Base-by-base conservation (phyloP, 2,797 vertebrate species). In the Megaceryle alcyon region DNA sequence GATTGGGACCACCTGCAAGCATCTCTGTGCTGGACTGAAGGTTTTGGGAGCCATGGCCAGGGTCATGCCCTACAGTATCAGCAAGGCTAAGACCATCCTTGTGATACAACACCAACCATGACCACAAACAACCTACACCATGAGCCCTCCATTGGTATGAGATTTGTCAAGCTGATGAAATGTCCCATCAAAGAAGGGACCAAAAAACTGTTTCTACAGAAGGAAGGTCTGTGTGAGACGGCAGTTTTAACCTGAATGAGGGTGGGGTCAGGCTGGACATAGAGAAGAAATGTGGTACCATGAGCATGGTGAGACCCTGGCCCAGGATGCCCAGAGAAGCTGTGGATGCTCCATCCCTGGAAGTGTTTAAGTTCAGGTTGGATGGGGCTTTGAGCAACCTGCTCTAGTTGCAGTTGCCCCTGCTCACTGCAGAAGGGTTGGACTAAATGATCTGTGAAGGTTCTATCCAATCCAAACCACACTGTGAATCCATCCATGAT, bases 61-160 rank as follows among this genome's bases (percentile, higher is more conserved):
- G 44, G 11, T 17, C 49, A 6, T 2, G 8, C 19, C 26, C n/a
- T 51, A 28, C 54, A 51, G 72, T 7, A 79, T 35, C 15, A 1
- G 2, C 28, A 44, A 51, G 35, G 26, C n/a, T 77, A 31, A 86
- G 41, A 37, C 66, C 1, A 2, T 64, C 39, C 44, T 75, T 2
- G 2, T 29, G 2, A 1, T 51, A 22, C 49, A 43, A 3, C 51
- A 69, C 18, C 57, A 77, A 13, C 44, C 51, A n/a, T 1, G 31
- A 35, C 26, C 66, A 66, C 26, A 43, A 14, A 12, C 44, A 48
- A 7, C 23, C 14, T 10, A 29, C 61, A 57, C 4, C 9, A 65
- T 1, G 0, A 1, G 1, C 54, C 69, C 14, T 60, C 37, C 66
- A 14, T 19, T 1, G 1, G 12, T 0, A 1, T 25, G 49, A 72